A percentile compares a stretch with the other conserved stretches of the same genome.
These are phyloP conservation scores for Ranitomeya imitator DNA, from an alignment of 2,113 vertebrate genomes.

Conservation along the genomic window DNA sequence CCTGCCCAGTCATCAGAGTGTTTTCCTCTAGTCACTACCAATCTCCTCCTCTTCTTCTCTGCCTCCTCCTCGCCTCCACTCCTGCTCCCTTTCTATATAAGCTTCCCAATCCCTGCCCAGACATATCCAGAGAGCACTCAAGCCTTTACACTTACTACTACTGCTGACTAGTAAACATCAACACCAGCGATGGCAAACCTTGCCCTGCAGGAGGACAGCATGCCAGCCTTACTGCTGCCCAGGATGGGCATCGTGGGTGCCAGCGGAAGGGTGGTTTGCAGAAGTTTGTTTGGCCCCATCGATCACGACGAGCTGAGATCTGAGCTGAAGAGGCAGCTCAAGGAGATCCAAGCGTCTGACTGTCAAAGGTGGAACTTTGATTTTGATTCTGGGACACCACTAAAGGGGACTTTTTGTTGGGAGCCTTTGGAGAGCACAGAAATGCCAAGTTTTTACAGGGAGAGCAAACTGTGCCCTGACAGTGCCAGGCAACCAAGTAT, in stretches of 20 bases:
- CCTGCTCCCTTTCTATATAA: slow-evolving; percentile 54
- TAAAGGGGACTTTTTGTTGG: slow-evolving; percentile 51
- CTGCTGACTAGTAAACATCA: neutral
- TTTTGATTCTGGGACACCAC: slow-evolving; percentile 46
- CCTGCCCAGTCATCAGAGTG: slow-evolving; percentile 24
- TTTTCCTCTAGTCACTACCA: slow-evolving; percentile 22
- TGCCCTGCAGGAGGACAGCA: slow-evolving; percentile 22
- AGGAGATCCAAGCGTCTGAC: slow-evolving; percentile 54
- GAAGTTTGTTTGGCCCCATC: slow-evolving; percentile 53
- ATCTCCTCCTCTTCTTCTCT: slow-evolving; percentile 14
- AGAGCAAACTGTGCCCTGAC: slow-evolving; percentile 8
- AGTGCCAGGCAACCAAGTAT: neutral
- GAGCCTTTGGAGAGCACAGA: slow-evolving; percentile 48
- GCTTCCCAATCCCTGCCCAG: slow-evolving; percentile 49
- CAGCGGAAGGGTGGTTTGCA: slow-evolving; percentile 34
- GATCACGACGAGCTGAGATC: slow-evolving; percentile 53
- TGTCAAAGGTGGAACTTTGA: slow-evolving; percentile 58
- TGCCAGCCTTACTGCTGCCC: slow-evolving; percentile 23
- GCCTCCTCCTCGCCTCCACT: slow-evolving; percentile 23
- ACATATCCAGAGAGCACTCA: slow-evolving; percentile 35
- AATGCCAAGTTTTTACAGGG: slow-evolving; percentile 45
- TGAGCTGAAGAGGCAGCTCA: slow-evolving; percentile 51
- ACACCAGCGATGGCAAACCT: slow-evolving; percentile 44
- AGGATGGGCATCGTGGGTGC: neutral
- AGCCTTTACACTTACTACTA: neutral